Evolutionary conservation across 2,888 invertebrate genomes (phyloP).

Genomic region (Argynnis bischoffii): DNA sequence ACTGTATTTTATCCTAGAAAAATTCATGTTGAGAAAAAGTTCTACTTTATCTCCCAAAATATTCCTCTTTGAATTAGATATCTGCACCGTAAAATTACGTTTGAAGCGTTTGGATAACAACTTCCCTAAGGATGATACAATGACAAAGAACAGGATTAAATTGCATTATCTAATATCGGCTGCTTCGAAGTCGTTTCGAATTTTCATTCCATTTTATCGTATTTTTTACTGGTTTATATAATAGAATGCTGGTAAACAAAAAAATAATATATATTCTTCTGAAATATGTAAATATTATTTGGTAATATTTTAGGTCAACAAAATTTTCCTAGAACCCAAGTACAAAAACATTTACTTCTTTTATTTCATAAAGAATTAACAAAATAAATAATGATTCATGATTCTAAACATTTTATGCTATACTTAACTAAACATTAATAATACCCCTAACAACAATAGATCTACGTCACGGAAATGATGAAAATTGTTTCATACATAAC

Average conservation of each 20-base stretch:
- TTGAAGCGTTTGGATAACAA: slow-evolving; percentile 10
- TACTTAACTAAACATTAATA: not conserved
- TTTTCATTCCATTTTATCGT: slow-evolving; percentile 2
- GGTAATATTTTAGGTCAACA: no score
- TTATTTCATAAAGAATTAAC: no score
- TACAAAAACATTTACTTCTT: no score
- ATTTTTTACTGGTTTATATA: not conserved
- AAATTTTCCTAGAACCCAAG: no score
- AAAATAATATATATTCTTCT: no score
- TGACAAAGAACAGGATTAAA: slow-evolving; percentile 18
- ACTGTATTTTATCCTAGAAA: not conserved
- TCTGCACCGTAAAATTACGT: slow-evolving; percentile 6
- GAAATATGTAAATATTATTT: no score
- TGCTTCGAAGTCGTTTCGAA: slow-evolving; percentile 14
- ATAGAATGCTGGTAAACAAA: no score
- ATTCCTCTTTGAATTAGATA: not conserved
- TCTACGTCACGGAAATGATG: not conserved
- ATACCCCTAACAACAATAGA: no score
- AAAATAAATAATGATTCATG: no score
- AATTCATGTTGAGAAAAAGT: not conserved
- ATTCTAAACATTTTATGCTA: no score
- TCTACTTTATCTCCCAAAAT: slow-evolving; percentile 7
- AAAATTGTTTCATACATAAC: slow-evolving; percentile 2
- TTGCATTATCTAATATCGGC: slow-evolving; percentile 18
- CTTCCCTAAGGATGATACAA: slow-evolving; percentile 22